These are phyloP conservation scores for Bos javanicus DNA, from an alignment of 2,113 vertebrate genomes.

Conservation along the genomic window DNA sequence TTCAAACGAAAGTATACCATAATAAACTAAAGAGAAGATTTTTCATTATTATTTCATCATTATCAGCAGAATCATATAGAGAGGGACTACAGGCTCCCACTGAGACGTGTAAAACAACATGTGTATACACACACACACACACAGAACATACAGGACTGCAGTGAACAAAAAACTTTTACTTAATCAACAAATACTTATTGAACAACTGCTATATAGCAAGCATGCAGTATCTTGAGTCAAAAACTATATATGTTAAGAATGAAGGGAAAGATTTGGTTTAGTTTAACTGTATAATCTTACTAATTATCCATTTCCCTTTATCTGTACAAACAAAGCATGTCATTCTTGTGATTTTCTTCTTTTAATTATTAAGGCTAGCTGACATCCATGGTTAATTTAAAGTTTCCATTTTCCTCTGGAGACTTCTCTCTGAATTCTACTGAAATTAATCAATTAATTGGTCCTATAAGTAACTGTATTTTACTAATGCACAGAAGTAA, in stretches of 20 bases:
- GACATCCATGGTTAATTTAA: not conserved
- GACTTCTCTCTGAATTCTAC: conserved; percentile 12
- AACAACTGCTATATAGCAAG: not conserved
- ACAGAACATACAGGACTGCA: not conserved
- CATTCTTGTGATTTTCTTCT: not conserved
- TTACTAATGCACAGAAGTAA: not conserved
- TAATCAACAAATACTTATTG: not conserved
- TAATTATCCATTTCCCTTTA: not conserved
- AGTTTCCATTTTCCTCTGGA: not conserved
- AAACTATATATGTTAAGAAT: not conserved
- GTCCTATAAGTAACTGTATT: not conserved
- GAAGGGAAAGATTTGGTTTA: not conserved
- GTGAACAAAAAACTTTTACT: not conserved
- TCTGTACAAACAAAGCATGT: not conserved
- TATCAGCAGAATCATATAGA: not conserved
- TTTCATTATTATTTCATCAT: not conserved
- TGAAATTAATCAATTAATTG: not conserved
- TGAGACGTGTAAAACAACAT: not conserved
- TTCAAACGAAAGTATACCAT: not conserved
- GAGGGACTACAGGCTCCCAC: not conserved
- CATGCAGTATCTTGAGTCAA: not conserved
- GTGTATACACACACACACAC: not conserved
- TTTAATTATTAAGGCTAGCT: not conserved
- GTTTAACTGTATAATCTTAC: not conserved
- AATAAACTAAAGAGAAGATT: not conserved